A percentile compares a stretch with the other conserved stretches of the same genome.
phyloP scores from a whole-genome alignment of 2,888 invertebrate genomes.

The Drosophila hamatofila region DNA sequence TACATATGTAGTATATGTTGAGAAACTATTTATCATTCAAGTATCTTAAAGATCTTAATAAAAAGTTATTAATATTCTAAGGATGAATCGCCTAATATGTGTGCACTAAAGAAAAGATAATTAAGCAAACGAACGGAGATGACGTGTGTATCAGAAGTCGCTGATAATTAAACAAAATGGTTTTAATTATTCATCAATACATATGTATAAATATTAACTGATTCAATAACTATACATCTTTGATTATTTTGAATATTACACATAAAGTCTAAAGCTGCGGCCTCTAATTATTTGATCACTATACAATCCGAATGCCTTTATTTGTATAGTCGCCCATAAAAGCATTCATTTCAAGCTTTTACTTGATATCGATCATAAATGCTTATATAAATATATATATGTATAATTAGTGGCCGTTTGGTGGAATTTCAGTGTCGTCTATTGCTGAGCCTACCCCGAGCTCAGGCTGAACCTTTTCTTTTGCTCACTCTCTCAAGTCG shows the following conservation, averaged over 20 bases:
- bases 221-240: background rate
- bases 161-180: too few relatives aligned
- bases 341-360: background rate
- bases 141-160: too few relatives aligned
- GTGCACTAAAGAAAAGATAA: background rate
- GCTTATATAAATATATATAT: background rate
- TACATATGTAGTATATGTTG: too few relatives aligned
- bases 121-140: too few relatives aligned
- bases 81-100: too few relatives aligned
- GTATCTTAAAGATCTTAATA: too few relatives aligned
- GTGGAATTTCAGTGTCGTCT: slow-evolving; percentile 1
- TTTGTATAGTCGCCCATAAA: background rate
- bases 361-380: background rate
- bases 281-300: background rate
- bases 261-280: background rate
- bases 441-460: background rate
- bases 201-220: too few relatives aligned
- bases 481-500: background rate
- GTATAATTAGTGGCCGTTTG: background rate
- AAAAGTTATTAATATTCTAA: too few relatives aligned
- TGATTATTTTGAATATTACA: background rate
- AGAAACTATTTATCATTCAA: too few relatives aligned
- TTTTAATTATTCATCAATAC: too few relatives aligned
- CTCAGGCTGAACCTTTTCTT: slow-evolving; percentile 8
- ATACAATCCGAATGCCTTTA: background rate